Evolutionary conservation across 2,888 invertebrate species (phyloP), one percentile per base, ranked within the genome.

Genomic region (Onthophagus sagittarius): DNA sequence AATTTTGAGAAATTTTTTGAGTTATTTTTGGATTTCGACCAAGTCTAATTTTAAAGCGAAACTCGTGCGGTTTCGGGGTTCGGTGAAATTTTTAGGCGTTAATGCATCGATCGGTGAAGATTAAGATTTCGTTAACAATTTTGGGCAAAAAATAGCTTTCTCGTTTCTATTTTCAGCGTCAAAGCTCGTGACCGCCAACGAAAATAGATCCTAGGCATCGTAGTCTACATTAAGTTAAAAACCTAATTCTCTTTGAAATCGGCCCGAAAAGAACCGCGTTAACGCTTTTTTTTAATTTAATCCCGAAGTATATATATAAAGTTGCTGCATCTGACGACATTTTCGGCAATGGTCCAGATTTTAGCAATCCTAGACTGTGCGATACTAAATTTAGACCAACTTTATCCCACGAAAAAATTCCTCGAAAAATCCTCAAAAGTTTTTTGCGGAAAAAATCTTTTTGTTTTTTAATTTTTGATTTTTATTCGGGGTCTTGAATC

Each of bases 291-390:
- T 64, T 64, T 62, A 62, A 71, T 71, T 77, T 76, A 77, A 81
- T 81, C 82, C 83, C 82, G 82, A 83, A 83, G 82, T 82, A 84
- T 83, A 79, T 77, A 79, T 80, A 76, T 77, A 71, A 80, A 82
- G 79, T 80, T 80, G 81, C 77, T 81, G 82, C 82, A 83, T 81
- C 81, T 83, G 84, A 82, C 81, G 81, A 81, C 82, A 83, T 81
- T 82, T 76, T 79, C 73, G 84, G 84, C 84, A 84, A 77, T 78
- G 79, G 77, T 84, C 84, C 84, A 84, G 80, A 79, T 79, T 77
- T 67, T 78, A 79, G 82, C 80, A 82, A 82, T 81, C 83, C 83
- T 83, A 83, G 83, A 81, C 83, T 82, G 75, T 74, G 80, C 82
- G 83, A 82, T 83, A 32, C 67, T 74, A 75, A 75, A 75, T 72